Evolutionary conservation across 1,140 invertebrate genomes (phyloP).

Genomic region (Meloidogyne floridensis): DNA sequence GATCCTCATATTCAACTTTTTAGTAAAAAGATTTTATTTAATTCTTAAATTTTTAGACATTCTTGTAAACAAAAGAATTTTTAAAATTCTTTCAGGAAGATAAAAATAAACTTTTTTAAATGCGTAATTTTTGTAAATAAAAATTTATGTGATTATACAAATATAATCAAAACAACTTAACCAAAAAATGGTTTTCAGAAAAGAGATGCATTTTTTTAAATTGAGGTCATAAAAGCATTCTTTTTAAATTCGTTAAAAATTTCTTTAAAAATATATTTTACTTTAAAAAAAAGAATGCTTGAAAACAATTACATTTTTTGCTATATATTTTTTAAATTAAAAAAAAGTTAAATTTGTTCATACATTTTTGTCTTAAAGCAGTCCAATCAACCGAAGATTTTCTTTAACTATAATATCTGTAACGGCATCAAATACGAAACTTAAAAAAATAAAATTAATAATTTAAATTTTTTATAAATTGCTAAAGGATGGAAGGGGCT

Average conservation of each 20-base stretch:
- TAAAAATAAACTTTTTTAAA: neutral
- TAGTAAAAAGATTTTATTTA: no score
- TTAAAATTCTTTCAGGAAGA: neutral
- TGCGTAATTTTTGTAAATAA: neutral
- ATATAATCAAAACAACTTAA: neutral
- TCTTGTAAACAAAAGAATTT: no score
- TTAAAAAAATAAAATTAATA: neutral
- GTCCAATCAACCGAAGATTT: slow-evolving; percentile 81
- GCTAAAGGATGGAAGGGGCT: no score
- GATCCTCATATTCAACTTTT: no score
- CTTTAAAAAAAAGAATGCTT: neutral
- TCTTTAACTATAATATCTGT: slow-evolving; percentile 99
- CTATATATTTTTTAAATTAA: no score
- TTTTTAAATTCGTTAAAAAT: neutral
- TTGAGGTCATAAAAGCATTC: neutral
- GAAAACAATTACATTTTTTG: neutral
- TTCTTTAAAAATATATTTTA: neutral
- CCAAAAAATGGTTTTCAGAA: neutral
- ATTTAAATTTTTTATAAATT: no score
- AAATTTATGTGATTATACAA: neutral
- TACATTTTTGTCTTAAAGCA: slow-evolving; percentile 35
- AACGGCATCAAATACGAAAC: slow-evolving; percentile 91
- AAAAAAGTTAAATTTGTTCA: neutral
- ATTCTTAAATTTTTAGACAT: no score
- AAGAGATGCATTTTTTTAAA: neutral